These are phyloP conservation scores for Brachyalestes nurse DNA, from an alignment of 2,797 vertebrate species.

Conservation along the genomic window DNA sequence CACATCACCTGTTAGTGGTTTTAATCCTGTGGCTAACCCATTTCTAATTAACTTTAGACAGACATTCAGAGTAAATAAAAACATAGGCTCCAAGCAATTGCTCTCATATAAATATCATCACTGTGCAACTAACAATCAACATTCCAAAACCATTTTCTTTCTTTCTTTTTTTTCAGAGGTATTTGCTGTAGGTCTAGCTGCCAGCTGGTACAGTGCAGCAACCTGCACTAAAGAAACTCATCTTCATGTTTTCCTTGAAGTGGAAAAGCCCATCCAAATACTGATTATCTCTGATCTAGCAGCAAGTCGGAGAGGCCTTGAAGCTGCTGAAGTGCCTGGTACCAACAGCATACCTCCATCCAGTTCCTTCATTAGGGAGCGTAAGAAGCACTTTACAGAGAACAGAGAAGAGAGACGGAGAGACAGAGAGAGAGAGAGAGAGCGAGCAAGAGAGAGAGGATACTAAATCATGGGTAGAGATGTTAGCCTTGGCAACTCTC, in stretches of 20 bases:
- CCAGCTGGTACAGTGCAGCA: background rate
- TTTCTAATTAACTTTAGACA: no score
- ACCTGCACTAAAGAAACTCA: conserved; percentile 13
- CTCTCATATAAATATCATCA: no score
- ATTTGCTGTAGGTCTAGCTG: background rate
- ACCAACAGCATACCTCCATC: conserved; percentile 71
- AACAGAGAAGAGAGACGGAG: conserved; percentile 51
- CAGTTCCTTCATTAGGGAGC: conserved; percentile 76
- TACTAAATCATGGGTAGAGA: conserved; percentile 58
- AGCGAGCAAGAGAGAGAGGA: conserved; percentile 31
- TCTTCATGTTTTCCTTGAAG: conserved; percentile 21
- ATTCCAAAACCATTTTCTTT: background rate
- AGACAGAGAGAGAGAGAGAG: conserved; percentile 46
- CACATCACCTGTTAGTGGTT: no score
- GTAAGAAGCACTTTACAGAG: conserved; percentile 66
- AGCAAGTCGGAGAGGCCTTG: conserved; percentile 63
- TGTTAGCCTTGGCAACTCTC: conserved; percentile 55
- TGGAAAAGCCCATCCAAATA: conserved; percentile 40
- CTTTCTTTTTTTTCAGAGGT: background rate
- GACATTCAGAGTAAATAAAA: no score
- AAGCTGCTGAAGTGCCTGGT: conserved; percentile 73
- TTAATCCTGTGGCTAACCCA: no score
- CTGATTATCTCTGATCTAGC: conserved; percentile 50
- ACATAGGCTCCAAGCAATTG: no score
- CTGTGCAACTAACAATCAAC: background rate